Percentiles rank a stretch among this genome's conserved stretches.
Evolutionary conservation across 2,888 invertebrate species (phyloP).

Genomic region (Leptopterna dolabrata): DNA sequence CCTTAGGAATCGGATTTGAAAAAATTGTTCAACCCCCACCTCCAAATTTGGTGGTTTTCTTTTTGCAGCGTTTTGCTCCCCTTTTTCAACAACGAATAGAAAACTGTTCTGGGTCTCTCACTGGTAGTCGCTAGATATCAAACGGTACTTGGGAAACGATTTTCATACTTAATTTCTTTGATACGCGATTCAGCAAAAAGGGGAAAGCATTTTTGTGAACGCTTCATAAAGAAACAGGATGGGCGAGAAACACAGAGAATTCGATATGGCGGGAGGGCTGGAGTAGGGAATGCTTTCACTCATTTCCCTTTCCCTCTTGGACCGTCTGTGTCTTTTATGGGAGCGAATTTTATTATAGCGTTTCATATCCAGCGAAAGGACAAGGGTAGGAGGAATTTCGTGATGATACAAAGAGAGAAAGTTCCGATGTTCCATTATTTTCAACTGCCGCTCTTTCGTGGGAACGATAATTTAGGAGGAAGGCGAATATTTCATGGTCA

Average conservation of each 20-base stretch:
- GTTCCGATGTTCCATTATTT: neutral
- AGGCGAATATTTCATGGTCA: neutral
- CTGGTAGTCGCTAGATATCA: too few species aligned
- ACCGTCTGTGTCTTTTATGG: neutral
- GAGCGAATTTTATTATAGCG: neutral
- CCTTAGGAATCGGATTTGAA: too few species aligned
- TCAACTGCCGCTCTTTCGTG: neutral
- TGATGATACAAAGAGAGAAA: neutral
- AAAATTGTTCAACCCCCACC: too few species aligned
- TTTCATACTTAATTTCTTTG: too few species aligned
- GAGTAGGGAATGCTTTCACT: neutral
- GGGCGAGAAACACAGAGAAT: neutral
- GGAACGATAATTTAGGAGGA: neutral
- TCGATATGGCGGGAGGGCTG: neutral
- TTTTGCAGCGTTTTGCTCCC: too few species aligned
- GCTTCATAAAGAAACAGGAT: neutral
- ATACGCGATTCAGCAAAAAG: neutral
- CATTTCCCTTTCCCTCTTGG: neutral
- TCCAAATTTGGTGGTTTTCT: too few species aligned
- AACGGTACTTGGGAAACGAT: too few species aligned
- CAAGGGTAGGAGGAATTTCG: neutral
- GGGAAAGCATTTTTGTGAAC: neutral
- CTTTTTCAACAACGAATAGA: too few species aligned
- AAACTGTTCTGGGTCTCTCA: too few species aligned
- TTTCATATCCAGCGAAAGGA: neutral